These are phyloP conservation scores for Thamnaconus septentrionalis DNA, from an alignment of 2,113 vertebrate species.

Conservation along the genomic window DNA sequence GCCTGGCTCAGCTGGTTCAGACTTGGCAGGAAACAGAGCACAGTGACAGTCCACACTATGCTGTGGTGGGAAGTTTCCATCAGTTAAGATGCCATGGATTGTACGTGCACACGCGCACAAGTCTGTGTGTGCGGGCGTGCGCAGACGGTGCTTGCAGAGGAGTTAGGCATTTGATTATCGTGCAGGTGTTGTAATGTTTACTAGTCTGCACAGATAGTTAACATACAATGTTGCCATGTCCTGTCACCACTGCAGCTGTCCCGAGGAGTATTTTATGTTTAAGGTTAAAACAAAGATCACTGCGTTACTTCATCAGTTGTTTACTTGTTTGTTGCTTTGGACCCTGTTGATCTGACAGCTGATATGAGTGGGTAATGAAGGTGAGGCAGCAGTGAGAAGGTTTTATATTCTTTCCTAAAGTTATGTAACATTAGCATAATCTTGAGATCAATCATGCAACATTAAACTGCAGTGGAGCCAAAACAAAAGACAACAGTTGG, in stretches of 20 bases:
- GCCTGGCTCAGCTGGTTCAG: constrained; percentile 54
- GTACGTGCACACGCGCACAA: constrained; percentile 14
- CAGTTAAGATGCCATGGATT: constrained; percentile 45
- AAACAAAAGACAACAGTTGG: background rate
- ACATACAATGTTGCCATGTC: constrained; percentile 7
- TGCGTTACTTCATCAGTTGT: constrained; percentile 11
- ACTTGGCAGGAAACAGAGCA: constrained; percentile 55
- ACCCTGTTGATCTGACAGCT: constrained; percentile 27
- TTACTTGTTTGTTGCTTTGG: constrained; percentile 43
- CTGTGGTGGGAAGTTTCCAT: constrained; percentile 62
- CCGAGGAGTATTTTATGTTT: background rate
- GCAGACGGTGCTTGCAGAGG: background rate
- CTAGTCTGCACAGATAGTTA: background rate
- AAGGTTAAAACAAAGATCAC: background rate
- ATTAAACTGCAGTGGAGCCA: no score
- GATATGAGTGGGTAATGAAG: constrained; percentile 12
- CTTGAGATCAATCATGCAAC: no score
- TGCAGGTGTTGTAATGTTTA: constrained; percentile 28
- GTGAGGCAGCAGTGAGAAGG: background rate
- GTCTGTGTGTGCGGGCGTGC: constrained; percentile 20
- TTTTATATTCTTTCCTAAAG: background rate
- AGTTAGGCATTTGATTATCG: constrained; percentile 31
- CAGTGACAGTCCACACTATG: constrained; percentile 50
- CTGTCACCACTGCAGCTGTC: background rate
- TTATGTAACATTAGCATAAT: no score